Evolutionary conservation across 2,888 invertebrate species (phyloP), one percentile per base, ranked within the genome.

Genomic region (Amiota minor): DNA sequence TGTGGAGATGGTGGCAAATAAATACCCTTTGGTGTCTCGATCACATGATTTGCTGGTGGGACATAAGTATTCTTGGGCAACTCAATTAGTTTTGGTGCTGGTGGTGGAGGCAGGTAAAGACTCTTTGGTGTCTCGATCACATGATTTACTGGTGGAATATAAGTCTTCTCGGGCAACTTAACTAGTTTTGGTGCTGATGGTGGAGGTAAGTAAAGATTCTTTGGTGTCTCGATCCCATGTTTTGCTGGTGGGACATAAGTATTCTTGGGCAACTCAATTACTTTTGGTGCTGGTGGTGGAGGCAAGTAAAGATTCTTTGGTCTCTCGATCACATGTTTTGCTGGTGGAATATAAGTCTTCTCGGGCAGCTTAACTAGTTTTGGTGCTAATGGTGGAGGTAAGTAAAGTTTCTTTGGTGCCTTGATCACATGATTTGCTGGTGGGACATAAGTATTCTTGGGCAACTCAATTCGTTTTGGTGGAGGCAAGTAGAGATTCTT

Each of bases 221-320:
- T 16, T 59, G 35, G 35, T 35, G 0, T 0, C 6, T 35, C 35
- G 6, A 35, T 23, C 23, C 1, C 35, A 35, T 35, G 35, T 4
- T 3, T 3, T 6, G 35, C 35, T 35, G 35, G 35, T 35, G 35
- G 35, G 6, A 35, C 2, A 6, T 35, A 35, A 35, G 6, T 2
- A 35, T 35, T 35, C 6, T 8, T 35, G 2, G 35, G 35, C 6
- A 0, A 0, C 6, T 35, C 35, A 6, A 35, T 35, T 6, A 35
- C 35, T 6, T 35, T 3, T 4, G 50, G 50, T 35, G 68, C 35
- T 64, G 69, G 53, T 49, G 71, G 59, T 68, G 68, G 59, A 20
- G 59, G 8, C 10, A 11, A 20, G n/a, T 59, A 59, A 9, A 23
- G 12, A 11, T 59, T 11, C 11, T 8, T 59, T 18, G 59, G 59